Base-by-base conservation (phyloP, 2,888 invertebrate species). In the Kryphioiulus occultus region DNA sequence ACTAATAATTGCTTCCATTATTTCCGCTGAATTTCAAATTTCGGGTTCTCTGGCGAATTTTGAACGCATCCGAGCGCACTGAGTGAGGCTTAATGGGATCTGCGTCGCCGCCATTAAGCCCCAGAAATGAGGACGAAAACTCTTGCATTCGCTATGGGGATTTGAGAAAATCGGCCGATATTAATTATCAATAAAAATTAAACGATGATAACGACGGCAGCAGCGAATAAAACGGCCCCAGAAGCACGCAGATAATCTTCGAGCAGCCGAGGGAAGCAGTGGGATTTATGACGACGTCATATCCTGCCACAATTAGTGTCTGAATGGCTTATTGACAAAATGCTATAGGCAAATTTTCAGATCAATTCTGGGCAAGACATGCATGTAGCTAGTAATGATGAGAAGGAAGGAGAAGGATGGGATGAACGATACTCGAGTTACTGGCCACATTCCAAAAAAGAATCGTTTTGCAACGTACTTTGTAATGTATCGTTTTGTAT, bases 1-100 rank as follows among this genome's bases (percentile, higher is more conserved):
- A 59, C 59, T 59, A 59, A 59, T 59, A 59, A 59, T 59, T 59
- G 59, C 59, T n/a, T 59, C 59, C 59, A 59, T 59, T 59, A 59
- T 59, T 59, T 59, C 59, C 59, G 59, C 59, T 59, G 59, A 59
- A 59, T 59, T 59, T 59, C 59, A 59, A 59, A 59, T 59, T 59
- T 59, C 59, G 59, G 59, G 22, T 59, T n/a, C n/a, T n/a, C n/a
- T 10, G 59, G 59, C 59, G 59, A 59, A 59, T 59, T 59, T 59
- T 59, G 59, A 59, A 10, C 59, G 59, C 59, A 59, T 22, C 59
- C 22, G 59, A 59, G 59, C 59, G 59, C 5, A 59, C n/a, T 12
- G 17, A 59, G 22, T 22, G 59, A 59, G 59, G 22, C 59, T 59
- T 59, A n/a, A 22, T 22, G 22, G 22, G 22, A 22, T 7, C 4